Conservation (phyloP, 37 sponge, comb jelly and placozoan species). For the Crambe crambe region DNA sequence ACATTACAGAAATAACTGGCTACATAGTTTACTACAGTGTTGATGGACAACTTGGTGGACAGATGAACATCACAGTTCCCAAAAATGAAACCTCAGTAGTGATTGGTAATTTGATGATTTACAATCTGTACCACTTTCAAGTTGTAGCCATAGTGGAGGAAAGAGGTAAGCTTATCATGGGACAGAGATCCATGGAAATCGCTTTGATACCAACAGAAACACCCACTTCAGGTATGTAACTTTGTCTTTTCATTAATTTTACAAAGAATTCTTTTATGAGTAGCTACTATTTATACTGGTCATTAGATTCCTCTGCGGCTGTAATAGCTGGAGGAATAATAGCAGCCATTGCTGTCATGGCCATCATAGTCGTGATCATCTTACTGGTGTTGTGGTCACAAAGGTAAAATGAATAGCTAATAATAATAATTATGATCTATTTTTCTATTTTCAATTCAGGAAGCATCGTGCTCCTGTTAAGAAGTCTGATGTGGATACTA, state of each 20-base stretch:
- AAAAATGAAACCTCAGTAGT: not conserved
- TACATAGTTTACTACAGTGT: constrained; percentile 1
- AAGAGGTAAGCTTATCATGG: no score
- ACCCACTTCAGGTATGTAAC: no score
- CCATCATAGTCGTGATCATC: not conserved
- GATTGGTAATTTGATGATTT: not conserved
- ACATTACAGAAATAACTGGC: not conserved
- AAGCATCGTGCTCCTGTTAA: no score
- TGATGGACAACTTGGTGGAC: not conserved
- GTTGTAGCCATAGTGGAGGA: not conserved
- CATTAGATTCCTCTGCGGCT: not conserved
- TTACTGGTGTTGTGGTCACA: not conserved
- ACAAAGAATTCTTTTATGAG: no score
- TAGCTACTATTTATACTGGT: no score
- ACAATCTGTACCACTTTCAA: not conserved
- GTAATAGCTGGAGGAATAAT: not conserved
- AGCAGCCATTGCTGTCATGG: not conserved
- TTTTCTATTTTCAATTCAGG: no score
- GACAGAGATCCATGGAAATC: no score
- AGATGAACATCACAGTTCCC: not conserved
- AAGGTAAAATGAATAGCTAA: not conserved
- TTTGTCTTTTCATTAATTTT: no score
- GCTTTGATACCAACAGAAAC: no score
- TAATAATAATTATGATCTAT: no score
- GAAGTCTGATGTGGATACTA: not conserved